Conservation (phyloP, 2,797 vertebrate genomes). For the Mormyrops attenuatus region DNA sequence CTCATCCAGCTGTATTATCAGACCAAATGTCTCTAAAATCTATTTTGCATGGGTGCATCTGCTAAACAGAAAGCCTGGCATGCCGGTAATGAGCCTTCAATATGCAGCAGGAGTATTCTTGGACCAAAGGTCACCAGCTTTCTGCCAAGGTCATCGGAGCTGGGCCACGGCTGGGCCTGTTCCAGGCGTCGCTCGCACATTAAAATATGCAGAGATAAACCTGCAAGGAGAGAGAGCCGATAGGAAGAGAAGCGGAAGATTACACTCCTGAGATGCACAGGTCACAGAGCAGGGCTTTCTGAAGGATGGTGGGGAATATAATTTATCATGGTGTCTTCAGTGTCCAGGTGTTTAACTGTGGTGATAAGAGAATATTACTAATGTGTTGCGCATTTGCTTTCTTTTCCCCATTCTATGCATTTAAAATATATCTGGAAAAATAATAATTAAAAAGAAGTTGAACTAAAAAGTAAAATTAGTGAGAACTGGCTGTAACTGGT, state of each 20-base stretch:
- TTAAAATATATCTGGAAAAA: neutral
- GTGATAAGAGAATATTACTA: neutral
- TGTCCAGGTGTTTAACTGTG: neutral
- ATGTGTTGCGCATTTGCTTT: neutral
- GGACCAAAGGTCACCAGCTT: slow-evolving; percentile 3
- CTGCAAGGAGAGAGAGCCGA: neutral
- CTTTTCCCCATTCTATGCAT: neutral
- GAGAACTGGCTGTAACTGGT: neutral
- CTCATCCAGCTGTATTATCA: neutral
- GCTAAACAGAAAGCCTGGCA: neutral
- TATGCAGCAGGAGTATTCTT: neutral
- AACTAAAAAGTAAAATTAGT: neutral
- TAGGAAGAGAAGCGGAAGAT: neutral
- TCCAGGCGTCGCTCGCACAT: neutral
- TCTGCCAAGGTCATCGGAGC: neutral
- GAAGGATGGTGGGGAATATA: neutral
- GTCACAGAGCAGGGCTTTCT: neutral
- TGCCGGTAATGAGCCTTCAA: neutral
- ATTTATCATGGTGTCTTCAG: neutral
- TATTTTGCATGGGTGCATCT: neutral
- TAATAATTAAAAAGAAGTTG: neutral
- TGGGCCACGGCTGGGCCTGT: neutral
- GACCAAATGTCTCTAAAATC: neutral
- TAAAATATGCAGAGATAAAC: neutral
- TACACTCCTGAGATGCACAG: neutral